Conservation (phyloP, 2,113 vertebrate species). For the Zosterops borbonicus region DNA sequence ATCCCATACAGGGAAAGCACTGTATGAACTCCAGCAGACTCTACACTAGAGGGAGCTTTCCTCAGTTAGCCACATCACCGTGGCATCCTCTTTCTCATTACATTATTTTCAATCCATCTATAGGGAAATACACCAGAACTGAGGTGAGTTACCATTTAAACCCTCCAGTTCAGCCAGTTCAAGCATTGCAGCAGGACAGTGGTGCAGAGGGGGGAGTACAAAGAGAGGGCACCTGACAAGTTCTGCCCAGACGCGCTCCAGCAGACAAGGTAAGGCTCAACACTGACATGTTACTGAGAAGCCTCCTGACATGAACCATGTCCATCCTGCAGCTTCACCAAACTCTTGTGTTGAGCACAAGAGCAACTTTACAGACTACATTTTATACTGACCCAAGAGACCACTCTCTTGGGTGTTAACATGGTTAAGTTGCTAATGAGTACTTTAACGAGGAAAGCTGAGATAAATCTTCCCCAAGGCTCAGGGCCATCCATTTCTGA, state of each 20-base stretch:
- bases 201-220: rapidly evolving
- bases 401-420: background rate
- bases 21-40: background rate
- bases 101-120: background rate
- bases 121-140: background rate
- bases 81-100: background rate
- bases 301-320: rapidly evolving
- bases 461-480: background rate
- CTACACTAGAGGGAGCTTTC: slow-evolving; percentile 44
- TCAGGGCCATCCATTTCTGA: background rate
- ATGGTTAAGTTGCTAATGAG: background rate
- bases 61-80: background rate
- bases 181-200: background rate
- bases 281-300: background rate
- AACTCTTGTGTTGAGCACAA: background rate
- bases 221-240: background rate
- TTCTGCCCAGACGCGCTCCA: background rate
- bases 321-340: background rate
- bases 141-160: background rate
- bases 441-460: background rate
- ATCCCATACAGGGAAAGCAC: background rate
- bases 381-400: background rate
- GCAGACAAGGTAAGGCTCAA: background rate
- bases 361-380: background rate
- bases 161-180: background rate